A percentile compares a stretch with the other conserved stretches of the same genome.
phyloP scores from a whole-genome alignment of 2,113 vertebrate species.

The Triplophysa tibetana region DNA sequence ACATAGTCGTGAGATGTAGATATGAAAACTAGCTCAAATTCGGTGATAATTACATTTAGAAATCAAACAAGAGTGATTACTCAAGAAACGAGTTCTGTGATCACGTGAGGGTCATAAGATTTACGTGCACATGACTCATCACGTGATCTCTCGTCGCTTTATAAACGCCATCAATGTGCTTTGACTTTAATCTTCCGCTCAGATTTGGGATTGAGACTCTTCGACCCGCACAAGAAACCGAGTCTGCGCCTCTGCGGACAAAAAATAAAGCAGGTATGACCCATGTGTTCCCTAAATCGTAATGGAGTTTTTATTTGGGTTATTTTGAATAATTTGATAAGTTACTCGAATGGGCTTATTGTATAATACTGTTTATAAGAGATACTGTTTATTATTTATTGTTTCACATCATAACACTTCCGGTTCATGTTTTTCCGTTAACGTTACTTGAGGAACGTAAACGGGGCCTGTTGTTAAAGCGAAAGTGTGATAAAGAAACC shows the following conservation, averaged over 20 bases:
- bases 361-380: neutral
- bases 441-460: neutral
- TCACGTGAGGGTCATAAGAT: slow-evolving; percentile 44
- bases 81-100: slow-evolving; percentile 1
- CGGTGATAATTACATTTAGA: neutral
- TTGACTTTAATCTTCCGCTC: neutral
- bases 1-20: no score
- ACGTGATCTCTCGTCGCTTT: slow-evolving; percentile 30
- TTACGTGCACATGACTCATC: slow-evolving; percentile 23
- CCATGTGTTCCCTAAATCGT: neutral
- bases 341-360: neutral
- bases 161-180: neutral
- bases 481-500: neutral
- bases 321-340: neutral
- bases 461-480: neutral
- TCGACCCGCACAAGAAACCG: neutral
- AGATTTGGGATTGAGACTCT: neutral
- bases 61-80: neutral
- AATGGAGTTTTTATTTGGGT: neutral
- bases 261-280: neutral
- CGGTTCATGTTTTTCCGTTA: neutral
- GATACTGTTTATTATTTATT: no score
- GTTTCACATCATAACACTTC: no score
- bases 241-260: neutral
- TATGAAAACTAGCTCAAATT: neutral